Evolutionary conservation across 1,140 invertebrate species (phyloP), one percentile per base, ranked within the genome.

Genomic region (Trichoplusia ni): DNA sequence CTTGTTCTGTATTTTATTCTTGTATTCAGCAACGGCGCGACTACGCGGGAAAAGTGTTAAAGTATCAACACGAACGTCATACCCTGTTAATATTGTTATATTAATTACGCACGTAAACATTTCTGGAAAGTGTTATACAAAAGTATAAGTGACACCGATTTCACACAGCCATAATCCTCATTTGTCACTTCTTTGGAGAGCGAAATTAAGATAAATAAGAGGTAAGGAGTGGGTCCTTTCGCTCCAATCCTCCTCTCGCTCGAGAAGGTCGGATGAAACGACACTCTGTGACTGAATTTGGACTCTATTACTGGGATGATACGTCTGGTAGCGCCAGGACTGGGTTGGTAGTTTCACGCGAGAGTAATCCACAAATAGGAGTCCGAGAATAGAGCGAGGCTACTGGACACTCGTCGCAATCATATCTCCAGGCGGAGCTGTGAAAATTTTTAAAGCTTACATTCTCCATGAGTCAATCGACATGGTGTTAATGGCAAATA

Each of bases 311-410:
- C 46, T 47, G 47, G 59, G 31, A 56, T 58, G 25, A 66, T 84
- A 88, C 62, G 79, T 79, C 82, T 81, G 67, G 83, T 73, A 85
- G 77, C 71, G 46, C 51, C 38, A 33, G 58, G 61, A 58, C 64
- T 69, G 67, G 67, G 54, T 61, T 19, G 72, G 75, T 72, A 71
- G 75, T 77, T 82, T 75, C 79, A 78, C 67, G 73, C 68, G 69
- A 76, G 79, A 81, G 79, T 81, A 79, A 75, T 87, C 83, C 80
- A 89, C 87, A 89, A 90, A 90, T 90, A 90, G 87, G 75, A 78
- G 79, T 84, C 79, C 83, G 71, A 88, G 84, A 90, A 90, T 90
- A 90, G 87, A 88, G 81, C 86, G 87, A 90, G 87, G 87, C 84
- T 89, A 89, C 85, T 90, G 84, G 84, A 90, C 84, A 87, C 64